Evolutionary conservation across 2,113 vertebrate species (phyloP).

Genomic region (Madoqua kirkii): DNA sequence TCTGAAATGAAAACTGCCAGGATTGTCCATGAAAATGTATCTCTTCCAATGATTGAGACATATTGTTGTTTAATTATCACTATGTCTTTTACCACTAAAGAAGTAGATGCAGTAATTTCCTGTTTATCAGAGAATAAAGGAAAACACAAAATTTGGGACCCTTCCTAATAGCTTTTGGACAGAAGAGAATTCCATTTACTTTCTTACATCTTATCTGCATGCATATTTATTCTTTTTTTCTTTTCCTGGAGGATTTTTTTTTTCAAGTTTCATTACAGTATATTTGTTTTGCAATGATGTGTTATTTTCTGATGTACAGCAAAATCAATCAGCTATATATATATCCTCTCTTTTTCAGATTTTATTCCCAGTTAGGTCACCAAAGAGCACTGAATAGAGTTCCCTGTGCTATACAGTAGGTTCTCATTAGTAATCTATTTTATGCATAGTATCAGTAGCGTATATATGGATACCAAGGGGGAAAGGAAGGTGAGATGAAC

Average conservation of each 20-base stretch:
- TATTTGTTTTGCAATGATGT: neutral
- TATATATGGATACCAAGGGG: neutral
- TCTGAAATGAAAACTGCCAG: slow-evolving; percentile 48
- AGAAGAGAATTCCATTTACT: neutral
- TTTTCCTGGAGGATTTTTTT: neutral
- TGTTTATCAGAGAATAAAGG: neutral
- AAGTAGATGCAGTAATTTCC: neutral
- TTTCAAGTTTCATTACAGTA: neutral
- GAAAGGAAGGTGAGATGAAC: neutral
- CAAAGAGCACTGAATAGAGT: accelerated
- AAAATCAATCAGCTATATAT: neutral
- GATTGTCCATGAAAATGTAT: slow-evolving; percentile 23
- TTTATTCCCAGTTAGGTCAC: neutral
- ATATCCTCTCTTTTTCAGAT: neutral
- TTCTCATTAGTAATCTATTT: neutral
- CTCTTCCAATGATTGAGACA: slow-evolving; percentile 24
- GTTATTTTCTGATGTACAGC: neutral
- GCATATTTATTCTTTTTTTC: neutral
- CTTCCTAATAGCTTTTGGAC: neutral
- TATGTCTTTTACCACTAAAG: neutral
- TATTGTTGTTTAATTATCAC: neutral
- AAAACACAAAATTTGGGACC: neutral
- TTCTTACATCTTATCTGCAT: neutral
- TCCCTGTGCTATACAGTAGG: neutral
- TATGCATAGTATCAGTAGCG: neutral